Conservation (phyloP, 2,888 invertebrate genomes). For the Hofmannophila pseudospretella region DNA sequence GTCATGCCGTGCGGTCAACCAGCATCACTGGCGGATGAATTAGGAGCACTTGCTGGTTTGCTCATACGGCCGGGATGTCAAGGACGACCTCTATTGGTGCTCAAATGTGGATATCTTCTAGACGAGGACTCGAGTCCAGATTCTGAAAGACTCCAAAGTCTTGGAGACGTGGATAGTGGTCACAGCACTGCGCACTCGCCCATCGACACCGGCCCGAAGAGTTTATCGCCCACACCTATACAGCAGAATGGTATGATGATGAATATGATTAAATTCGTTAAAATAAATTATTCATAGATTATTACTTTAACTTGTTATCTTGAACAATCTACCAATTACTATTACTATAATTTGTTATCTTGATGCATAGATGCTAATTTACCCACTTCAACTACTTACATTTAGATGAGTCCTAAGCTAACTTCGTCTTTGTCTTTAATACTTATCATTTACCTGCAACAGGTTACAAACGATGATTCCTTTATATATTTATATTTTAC, state of each 20-base stretch:
- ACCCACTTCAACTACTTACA: no score
- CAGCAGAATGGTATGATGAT: slow-evolving; percentile 62
- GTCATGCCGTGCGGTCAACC: slow-evolving; percentile 80
- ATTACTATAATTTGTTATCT: no score
- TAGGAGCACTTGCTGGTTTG: slow-evolving; percentile 69
- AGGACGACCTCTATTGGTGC: slow-evolving; percentile 79
- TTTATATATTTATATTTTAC: no score
- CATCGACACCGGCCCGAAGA: slow-evolving; percentile 88
- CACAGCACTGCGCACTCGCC: slow-evolving; percentile 95
- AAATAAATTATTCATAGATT: no score
- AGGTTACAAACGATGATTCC: no score
- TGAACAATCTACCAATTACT: no score
- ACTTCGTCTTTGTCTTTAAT: no score
- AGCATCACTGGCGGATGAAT: slow-evolving; percentile 83
- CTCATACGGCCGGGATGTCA: slow-evolving; percentile 57
- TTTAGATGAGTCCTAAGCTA: no score
- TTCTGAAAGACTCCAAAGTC: slow-evolving; percentile 87
- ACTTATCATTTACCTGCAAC: no score
- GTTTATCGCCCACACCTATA: slow-evolving; percentile 85
- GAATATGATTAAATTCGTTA: background rate
- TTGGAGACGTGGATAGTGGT: slow-evolving; percentile 90
- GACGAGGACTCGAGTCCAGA: slow-evolving; percentile 92
- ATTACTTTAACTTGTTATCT: no score
- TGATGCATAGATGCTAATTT: no score
- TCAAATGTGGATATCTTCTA: slow-evolving; percentile 85